A percentile compares a stretch with the other conserved stretches of the same genome.
Evolutionary conservation across 2,888 invertebrate species (phyloP).

Genomic region (Didymodactylos carnosus): DNA sequence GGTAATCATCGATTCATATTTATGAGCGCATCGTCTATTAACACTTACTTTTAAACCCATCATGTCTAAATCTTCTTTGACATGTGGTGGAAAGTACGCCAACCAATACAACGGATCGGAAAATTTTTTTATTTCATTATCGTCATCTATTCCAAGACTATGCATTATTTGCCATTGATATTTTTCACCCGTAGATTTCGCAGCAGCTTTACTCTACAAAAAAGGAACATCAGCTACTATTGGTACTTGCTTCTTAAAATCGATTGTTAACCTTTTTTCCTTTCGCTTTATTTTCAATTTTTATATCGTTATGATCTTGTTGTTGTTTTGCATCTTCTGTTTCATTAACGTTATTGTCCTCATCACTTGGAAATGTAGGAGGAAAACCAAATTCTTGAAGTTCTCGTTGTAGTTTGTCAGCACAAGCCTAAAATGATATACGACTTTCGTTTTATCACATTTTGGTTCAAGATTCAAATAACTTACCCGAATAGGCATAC

Average conservation of each 20-base stretch:
- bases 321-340: conserved; percentile 36
- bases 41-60: conserved; percentile 66
- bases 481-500: conserved; percentile 76
- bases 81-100: conserved; percentile 80
- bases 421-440: conserved; percentile 48
- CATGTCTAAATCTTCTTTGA: conserved; percentile 59
- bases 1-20: neutral
- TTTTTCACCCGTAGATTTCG: neutral
- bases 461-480: no score
- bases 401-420: conserved; percentile 84
- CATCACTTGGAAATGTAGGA: conserved; percentile 54
- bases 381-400: conserved; percentile 75
- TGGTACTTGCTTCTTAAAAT: neutral
- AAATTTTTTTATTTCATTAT: conserved; percentile 68
- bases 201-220: neutral
- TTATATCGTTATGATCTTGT: conserved; percentile 16
- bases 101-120: conserved; percentile 77
- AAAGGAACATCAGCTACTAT: neutral
- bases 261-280: conserved; percentile 50
- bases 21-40: conserved; percentile 13
- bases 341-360: conserved; percentile 30
- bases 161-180: conserved; percentile 49
- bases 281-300: conserved; percentile 59
- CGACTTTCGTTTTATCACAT: neutral
- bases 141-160: conserved; percentile 60